phyloP scores from a whole-genome alignment of 2,113 vertebrate species.

The Xenopus tropicalis region DNA sequence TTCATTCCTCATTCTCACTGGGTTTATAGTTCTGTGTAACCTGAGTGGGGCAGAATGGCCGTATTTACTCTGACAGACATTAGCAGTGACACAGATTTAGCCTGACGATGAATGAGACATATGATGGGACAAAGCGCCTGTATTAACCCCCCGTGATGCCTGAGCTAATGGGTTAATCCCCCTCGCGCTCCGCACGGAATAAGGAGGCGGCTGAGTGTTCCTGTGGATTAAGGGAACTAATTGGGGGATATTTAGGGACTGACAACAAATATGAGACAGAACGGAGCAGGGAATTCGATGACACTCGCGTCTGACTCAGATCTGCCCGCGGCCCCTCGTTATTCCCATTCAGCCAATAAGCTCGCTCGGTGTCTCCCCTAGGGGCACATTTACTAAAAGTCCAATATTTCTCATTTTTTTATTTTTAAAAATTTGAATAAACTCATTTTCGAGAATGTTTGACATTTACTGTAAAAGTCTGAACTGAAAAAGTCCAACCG shows the following conservation, averaged over 20 bases:
- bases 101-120: too few relatives aligned
- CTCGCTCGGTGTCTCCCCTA: neutral
- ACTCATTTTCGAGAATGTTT: too few relatives aligned
- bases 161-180: conserved; percentile 37
- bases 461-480: neutral
- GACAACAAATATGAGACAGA: conserved; percentile 15
- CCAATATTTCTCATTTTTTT: too few relatives aligned
- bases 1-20: too few relatives aligned
- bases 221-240: conserved; percentile 20
- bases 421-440: too few relatives aligned
- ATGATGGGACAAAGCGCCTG: too few relatives aligned
- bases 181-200: conserved; percentile 13
- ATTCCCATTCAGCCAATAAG: neutral
- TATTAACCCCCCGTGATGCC: conserved; percentile 12
- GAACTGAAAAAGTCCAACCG: neutral
- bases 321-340: neutral
- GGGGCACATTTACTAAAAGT: neutral
- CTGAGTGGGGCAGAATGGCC: too few relatives aligned
- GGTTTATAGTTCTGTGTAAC: too few relatives aligned
- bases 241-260: conserved; percentile 27
- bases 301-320: neutral
- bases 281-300: conserved; percentile 1
- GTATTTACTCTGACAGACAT: too few relatives aligned
- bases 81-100: too few relatives aligned
- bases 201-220: conserved; percentile 11